Conservation (phyloP, 30 jellyfish, hydroid and myxozoan genomes). For the Chironex yamaguchii region DNA sequence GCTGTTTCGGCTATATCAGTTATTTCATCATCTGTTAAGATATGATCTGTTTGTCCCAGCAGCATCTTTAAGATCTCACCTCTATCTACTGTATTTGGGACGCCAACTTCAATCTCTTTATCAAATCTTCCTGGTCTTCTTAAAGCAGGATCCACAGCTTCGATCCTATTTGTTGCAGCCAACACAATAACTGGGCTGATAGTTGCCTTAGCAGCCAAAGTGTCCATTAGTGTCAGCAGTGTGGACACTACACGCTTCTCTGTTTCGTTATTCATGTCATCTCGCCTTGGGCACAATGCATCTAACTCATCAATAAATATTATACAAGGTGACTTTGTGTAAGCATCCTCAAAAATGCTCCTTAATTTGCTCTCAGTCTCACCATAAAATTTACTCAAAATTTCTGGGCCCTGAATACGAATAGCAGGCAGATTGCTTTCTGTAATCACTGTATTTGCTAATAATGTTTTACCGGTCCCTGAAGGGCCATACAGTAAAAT, state of each 20-base stretch:
- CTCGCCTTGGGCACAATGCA: constrained; percentile 90
- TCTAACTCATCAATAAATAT: constrained; percentile 95
- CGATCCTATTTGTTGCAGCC: constrained; percentile 87
- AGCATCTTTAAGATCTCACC: constrained; percentile 69
- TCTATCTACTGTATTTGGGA: constrained; percentile 85
- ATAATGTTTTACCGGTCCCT: constrained; percentile 91
- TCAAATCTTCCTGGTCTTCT: constrained; percentile 94
- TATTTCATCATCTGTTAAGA: constrained; percentile 34
- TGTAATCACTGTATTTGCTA: constrained; percentile 80
- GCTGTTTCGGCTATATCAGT: constrained; percentile 67
- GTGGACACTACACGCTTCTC: constrained; percentile 90
- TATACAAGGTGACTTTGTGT: constrained; percentile 76
- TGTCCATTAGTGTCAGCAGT: constrained; percentile 88
- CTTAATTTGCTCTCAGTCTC: constrained; percentile 90
- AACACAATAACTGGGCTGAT: constrained; percentile 76
- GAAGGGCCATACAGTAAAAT: constrained; percentile 94
- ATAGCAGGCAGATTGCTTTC: constrained; percentile 65
- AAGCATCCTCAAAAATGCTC: constrained; percentile 77
- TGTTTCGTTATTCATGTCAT: constrained; percentile 78
- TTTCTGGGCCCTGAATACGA: constrained; percentile 90
- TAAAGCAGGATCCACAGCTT: constrained; percentile 85
- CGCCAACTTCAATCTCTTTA: constrained; percentile 88
- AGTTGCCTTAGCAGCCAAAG: constrained; percentile 15
- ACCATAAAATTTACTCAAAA: constrained; percentile 89
- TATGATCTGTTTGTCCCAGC: constrained; percentile 41